These are phyloP conservation scores for Pterocles orientalis DNA, from an alignment of 2,113 vertebrate genomes.

Conservation along the genomic window DNA sequence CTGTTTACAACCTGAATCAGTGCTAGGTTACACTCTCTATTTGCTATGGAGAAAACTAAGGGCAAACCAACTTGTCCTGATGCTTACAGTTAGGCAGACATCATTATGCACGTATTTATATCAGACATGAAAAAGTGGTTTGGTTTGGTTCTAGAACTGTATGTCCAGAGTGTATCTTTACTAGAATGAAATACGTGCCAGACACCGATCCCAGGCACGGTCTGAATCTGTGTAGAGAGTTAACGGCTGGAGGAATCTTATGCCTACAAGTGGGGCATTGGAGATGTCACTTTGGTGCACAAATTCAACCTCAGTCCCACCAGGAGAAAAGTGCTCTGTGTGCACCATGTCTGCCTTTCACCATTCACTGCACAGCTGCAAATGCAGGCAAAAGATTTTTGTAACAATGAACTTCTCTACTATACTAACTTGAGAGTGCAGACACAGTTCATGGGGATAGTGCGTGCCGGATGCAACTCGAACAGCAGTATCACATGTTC, in stretches of 20 bases:
- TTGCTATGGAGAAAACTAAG: not conserved
- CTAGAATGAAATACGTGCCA: not conserved
- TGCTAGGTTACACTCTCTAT: not conserved
- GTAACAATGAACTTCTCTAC: not conserved
- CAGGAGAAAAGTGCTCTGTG: not conserved
- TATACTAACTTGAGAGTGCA: not conserved
- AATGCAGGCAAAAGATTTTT: not conserved
- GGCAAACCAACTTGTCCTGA: not conserved
- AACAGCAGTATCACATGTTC: not conserved
- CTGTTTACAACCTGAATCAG: not conserved
- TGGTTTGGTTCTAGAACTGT: not conserved
- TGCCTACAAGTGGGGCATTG: not conserved
- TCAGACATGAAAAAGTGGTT: not conserved
- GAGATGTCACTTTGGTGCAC: not conserved
- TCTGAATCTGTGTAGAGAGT: not conserved
- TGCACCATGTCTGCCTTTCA: not conserved
- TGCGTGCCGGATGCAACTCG: not conserved
- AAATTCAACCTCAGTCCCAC: not conserved
- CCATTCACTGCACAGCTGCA: not conserved
- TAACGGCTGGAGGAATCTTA: not conserved
- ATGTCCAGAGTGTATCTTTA: not conserved
- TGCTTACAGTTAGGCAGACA: not conserved
- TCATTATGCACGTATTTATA: not conserved
- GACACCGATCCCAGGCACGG: not conserved
- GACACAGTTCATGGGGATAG: not conserved